phyloP scores from a whole-genome alignment of 2,797 vertebrate genomes.

The Lerista edwardsae region DNA sequence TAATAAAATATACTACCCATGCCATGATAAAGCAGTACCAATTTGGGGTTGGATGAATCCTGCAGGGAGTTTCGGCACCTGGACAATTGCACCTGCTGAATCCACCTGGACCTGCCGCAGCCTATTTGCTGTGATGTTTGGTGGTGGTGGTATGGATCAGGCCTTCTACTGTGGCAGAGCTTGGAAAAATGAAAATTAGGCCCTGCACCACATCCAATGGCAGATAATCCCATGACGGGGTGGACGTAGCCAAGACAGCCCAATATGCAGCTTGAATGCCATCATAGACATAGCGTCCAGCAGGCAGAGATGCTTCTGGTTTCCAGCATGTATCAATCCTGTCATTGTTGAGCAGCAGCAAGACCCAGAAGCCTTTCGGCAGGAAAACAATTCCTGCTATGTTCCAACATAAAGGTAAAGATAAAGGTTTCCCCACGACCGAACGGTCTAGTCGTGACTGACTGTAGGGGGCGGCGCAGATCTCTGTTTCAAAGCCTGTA shows the following conservation, averaged over 20 bases:
- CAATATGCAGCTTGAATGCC: not conserved
- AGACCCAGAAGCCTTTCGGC: not conserved
- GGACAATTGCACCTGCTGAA: not conserved
- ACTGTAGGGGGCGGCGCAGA: too few species aligned
- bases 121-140: not conserved
- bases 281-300: not conserved
- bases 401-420: too few species aligned
- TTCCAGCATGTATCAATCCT: too few species aligned
- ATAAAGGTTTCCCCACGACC: too few species aligned
- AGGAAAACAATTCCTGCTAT: not conserved
- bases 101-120: not conserved
- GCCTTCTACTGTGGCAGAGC: not conserved
- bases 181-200: not conserved
- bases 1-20: too few species aligned
- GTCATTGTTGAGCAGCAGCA: not conserved
- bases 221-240: not conserved
- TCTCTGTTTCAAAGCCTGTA: too few species aligned
- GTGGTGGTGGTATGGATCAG: not conserved
- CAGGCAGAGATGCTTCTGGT: too few species aligned
- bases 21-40: too few species aligned
- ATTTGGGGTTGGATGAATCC: not conserved
- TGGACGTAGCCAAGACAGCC: too few species aligned
- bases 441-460: too few species aligned
- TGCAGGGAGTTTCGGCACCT: too few species aligned
- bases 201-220: not conserved